These are phyloP conservation scores for Sardina pilchardus DNA, from an alignment of 2,113 vertebrate species.

Conservation along the genomic window DNA sequence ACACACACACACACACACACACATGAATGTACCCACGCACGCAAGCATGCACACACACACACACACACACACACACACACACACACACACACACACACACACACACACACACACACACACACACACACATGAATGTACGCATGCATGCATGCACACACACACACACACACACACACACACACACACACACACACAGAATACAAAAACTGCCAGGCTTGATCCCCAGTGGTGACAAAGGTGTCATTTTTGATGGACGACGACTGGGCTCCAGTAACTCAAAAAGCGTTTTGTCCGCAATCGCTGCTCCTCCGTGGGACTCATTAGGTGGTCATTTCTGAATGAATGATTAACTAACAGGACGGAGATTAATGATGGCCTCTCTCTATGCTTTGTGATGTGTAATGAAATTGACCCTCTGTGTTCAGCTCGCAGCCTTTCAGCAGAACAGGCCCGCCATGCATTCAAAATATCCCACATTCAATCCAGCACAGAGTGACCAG, in stretches of 20 bases:
- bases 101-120: background rate
- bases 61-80: background rate
- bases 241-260: constrained; percentile 8
- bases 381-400: background rate
- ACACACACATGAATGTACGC: too few species aligned
- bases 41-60: background rate
- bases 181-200: too few species aligned
- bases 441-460: background rate
- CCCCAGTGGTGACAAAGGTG: background rate
- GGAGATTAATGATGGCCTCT: constrained; percentile 1
- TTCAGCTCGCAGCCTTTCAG: background rate
- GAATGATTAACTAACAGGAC: constrained; percentile 16
- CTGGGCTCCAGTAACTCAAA: background rate
- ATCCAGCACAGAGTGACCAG: background rate
- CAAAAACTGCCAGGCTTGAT: background rate
- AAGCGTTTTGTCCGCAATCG: background rate
- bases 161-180: background rate
- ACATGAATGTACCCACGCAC: too few species aligned
- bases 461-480: constrained; percentile 11
- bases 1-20: background rate
- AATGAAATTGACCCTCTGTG: constrained; percentile 5
- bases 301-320: background rate
- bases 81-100: background rate
- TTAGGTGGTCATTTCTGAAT: background rate
- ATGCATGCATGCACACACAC: too few species aligned